Base-by-base conservation (phyloP, 2,888 invertebrate genomes). In the Tipula vernalis region DNA sequence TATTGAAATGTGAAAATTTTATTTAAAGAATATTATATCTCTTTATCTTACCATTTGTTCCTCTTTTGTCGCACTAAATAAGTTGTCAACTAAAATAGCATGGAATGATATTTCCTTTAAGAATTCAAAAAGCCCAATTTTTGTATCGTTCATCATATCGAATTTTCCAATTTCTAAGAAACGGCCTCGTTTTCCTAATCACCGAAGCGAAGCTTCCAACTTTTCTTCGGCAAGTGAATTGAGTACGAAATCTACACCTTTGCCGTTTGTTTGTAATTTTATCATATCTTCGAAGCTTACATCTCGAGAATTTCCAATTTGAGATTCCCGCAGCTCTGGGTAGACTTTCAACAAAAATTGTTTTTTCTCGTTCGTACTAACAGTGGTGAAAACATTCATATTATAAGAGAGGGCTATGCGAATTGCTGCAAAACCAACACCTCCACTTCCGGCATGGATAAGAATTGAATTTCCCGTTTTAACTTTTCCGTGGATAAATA, bases 261-360 rank as follows among this genome's bases (percentile, higher is more conserved):
- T 93, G 12, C 98, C 98, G 8, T 95, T 93, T 0, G 98, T 98
- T 89, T 95, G 94, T 85, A 93, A 93, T 89, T 95, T 93, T 87
- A 99, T 94, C 94, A 98, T 95, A 88, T 95, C 94, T 90, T 98
- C 98, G 91, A 99, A 99, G 0, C 95, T 94, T 0, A 95, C 93
- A 90, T 98, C 96, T 89, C 97, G 94, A 6, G 98, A 97, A 91
- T 98, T 97, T 28, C 97, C 96, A 89, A 99, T 97, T 90, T 97
- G 94, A 71, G 8, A 36, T 36, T 84, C 84, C 39, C 39, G 39
- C 6, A 39, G 3, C 0, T 6, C 39, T 0, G 93, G 93, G 88
- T 92, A 93, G 0, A 89, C 90, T n/a, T 92, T 91, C 89, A 93
- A 92, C 6, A 96, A 91, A 89, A 93, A 96, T 13, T 39, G 1